phyloP scores from a whole-genome alignment of 2,113 vertebrate genomes.

The Megaceryle maxima region DNA sequence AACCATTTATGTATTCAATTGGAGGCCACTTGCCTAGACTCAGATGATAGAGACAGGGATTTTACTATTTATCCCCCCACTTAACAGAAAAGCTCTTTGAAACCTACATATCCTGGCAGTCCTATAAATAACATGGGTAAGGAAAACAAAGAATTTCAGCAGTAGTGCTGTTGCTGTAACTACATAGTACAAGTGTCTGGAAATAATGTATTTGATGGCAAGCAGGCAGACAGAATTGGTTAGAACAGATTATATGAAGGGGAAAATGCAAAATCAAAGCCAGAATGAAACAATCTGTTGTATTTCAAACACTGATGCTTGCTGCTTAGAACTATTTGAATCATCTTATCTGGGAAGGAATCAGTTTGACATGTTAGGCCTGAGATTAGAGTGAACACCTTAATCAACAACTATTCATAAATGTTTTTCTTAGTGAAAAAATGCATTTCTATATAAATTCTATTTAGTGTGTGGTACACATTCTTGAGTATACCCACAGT shows the following conservation, averaged over 20 bases:
- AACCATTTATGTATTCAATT: neutral
- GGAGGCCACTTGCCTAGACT: neutral
- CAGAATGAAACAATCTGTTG: neutral
- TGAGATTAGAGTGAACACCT: neutral
- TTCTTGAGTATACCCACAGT: neutral
- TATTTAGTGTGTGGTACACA: neutral
- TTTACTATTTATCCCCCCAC: fast-evolving
- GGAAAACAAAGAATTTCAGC: neutral
- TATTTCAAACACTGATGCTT: neutral
- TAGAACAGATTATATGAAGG: neutral
- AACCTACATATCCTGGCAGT: neutral
- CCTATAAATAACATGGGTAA: neutral
- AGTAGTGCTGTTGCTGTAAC: neutral
- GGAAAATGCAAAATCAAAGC: neutral
- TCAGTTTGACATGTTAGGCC: neutral
- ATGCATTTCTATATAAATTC: neutral
- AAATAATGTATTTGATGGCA: neutral
- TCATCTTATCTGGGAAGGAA: neutral
- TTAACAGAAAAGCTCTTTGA: neutral
- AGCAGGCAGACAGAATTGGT: neutral
- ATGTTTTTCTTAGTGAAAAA: neutral
- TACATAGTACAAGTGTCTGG: neutral
- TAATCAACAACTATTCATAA: neutral
- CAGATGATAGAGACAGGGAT: neutral
- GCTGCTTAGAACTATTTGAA: neutral